Conservation (phyloP, 2,113 vertebrate species). For the Megaleporinus macrocephalus region DNA sequence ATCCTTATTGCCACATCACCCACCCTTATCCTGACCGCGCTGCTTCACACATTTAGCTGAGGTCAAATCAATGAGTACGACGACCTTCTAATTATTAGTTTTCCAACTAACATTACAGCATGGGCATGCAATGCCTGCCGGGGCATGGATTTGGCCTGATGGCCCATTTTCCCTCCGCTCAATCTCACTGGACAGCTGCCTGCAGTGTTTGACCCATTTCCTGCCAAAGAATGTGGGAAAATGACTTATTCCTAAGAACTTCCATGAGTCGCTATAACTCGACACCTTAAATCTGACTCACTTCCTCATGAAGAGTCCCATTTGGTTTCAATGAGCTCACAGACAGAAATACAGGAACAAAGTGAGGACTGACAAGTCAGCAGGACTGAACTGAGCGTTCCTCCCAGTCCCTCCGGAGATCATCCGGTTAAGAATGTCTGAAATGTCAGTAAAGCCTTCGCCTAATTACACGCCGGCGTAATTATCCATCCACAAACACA, state of each 20-base stretch:
- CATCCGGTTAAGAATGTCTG: slow-evolving; percentile 6
- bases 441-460: slow-evolving; percentile 10
- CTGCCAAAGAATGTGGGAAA: slow-evolving; percentile 57
- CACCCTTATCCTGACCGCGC: too few species aligned
- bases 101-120: neutral
- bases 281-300: neutral
- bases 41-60: neutral
- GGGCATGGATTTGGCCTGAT: slow-evolving; percentile 15
- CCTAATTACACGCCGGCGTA: neutral
- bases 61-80: neutral
- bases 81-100: neutral
- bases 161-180: slow-evolving; percentile 62
- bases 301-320: neutral
- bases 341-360: neutral
- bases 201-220: slow-evolving; percentile 69
- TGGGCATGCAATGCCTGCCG: neutral
- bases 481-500: neutral
- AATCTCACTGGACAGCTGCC: slow-evolving; percentile 51
- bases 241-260: slow-evolving; percentile 16
- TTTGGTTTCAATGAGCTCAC: too few species aligned
- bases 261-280: neutral
- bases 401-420: neutral
- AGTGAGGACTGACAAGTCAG: neutral
- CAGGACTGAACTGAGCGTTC: neutral
- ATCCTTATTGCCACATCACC: too few species aligned